A percentile compares a stretch with the other conserved stretches of the same genome.
phyloP scores from a whole-genome alignment of 2,113 vertebrate species.

The Otis tarda region DNA sequence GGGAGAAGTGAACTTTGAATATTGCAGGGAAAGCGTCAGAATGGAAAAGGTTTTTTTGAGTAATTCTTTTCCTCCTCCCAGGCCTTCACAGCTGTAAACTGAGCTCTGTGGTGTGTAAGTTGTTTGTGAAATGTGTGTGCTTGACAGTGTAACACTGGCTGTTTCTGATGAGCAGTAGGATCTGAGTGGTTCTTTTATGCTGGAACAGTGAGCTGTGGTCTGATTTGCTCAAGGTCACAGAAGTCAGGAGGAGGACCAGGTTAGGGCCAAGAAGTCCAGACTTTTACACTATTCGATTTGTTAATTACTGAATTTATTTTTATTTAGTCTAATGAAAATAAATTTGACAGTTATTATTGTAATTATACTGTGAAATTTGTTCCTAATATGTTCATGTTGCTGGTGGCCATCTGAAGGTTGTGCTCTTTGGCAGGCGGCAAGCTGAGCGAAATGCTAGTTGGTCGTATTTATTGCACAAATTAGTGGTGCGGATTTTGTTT shows the following conservation, averaged over 20 bases:
- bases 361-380: background rate
- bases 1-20: too few relatives aligned
- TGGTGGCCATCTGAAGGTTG: background rate
- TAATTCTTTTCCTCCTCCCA: background rate
- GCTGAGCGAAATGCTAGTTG: background rate
- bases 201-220: background rate
- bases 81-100: background rate
- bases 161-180: background rate
- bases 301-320: background rate
- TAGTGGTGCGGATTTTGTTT: background rate
- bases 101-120: background rate
- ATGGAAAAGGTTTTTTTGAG: background rate
- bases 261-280: background rate
- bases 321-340: background rate
- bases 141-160: background rate
- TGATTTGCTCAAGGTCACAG: background rate
- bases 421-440: background rate
- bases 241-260: background rate
- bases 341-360: background rate
- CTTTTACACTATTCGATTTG: background rate
- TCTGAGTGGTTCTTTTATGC: background rate
- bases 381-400: background rate
- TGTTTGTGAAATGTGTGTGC: background rate
- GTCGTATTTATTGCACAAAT: fast-evolving
- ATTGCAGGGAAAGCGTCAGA: background rate